Conservation (phyloP, 2,113 vertebrate species). For the Psammodynastes pulverulentus region DNA sequence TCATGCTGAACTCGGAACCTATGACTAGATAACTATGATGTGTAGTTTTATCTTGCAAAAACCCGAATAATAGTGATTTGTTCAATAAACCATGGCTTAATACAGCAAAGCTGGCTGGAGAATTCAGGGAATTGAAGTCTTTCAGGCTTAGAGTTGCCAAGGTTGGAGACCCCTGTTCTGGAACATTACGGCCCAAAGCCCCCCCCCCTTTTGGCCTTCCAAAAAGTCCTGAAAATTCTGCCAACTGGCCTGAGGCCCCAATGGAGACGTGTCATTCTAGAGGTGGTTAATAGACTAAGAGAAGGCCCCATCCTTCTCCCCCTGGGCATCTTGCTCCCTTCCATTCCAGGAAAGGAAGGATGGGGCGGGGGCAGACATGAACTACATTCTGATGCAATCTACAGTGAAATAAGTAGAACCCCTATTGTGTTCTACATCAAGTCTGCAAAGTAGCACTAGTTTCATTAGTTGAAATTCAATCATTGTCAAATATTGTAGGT, state of each 20-base stretch:
- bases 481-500: neutral
- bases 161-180: neutral
- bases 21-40: neutral
- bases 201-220: neutral
- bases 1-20: neutral
- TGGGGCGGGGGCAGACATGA: neutral
- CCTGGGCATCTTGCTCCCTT: neutral
- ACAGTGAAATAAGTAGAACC: neutral
- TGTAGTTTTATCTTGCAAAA: neutral
- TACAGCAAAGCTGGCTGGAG: no score
- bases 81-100: neutral
- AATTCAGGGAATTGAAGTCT: no score
- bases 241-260: neutral
- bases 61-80: neutral
- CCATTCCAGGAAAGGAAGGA: neutral
- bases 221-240: neutral
- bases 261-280: neutral
- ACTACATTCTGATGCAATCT: neutral
- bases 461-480: neutral
- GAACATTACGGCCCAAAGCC: neutral
- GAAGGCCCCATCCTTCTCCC: neutral
- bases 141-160: no score
- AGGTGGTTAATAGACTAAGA: neutral
- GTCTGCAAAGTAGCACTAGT: neutral
- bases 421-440: neutral